Percentiles rank a stretch among this genome's conserved stretches.
Conservation (phyloP, 2,113 vertebrate species). For the Toxotes jaculatrix region DNA sequence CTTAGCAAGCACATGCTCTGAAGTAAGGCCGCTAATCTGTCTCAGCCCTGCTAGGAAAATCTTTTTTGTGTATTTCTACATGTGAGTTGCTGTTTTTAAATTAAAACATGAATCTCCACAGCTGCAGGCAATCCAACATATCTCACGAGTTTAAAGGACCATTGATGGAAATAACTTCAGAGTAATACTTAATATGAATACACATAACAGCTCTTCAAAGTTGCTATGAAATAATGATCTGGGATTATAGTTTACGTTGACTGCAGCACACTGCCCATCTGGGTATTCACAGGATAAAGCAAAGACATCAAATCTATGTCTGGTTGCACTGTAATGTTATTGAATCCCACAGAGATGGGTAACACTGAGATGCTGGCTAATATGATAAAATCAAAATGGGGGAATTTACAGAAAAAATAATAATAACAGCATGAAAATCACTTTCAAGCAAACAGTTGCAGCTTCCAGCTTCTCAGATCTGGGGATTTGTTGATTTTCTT, state of each 20-base stretch:
- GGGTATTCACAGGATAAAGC: neutral
- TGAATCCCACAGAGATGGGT: too few relatives aligned
- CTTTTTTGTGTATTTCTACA: conserved; percentile 1
- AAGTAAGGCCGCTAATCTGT: conserved; percentile 27
- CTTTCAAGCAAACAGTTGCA: too few relatives aligned
- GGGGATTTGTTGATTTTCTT: neutral
- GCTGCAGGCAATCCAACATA: conserved; percentile 9
- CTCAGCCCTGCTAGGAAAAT: conserved; percentile 8
- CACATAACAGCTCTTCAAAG: neutral
- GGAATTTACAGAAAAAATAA: too few relatives aligned
- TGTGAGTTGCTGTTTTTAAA: neutral
- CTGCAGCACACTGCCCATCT: neutral
- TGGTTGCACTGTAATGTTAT: neutral
- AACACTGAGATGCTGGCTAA: too few relatives aligned
- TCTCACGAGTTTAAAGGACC: conserved; percentile 13
- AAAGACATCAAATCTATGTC: too few relatives aligned
- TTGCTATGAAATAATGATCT: neutral
- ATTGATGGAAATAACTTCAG: neutral
- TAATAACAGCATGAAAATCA: too few relatives aligned
- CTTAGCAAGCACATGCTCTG: conserved; percentile 28
- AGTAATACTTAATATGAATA: too few relatives aligned
- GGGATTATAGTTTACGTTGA: neutral
- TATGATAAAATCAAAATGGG: too few relatives aligned
- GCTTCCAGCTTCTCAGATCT: neutral
- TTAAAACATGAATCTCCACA: neutral